Evolutionary conservation across 2,888 invertebrate genomes (phyloP), one percentile per base, ranked within the genome.

Genomic region (Drosophila testacea): DNA sequence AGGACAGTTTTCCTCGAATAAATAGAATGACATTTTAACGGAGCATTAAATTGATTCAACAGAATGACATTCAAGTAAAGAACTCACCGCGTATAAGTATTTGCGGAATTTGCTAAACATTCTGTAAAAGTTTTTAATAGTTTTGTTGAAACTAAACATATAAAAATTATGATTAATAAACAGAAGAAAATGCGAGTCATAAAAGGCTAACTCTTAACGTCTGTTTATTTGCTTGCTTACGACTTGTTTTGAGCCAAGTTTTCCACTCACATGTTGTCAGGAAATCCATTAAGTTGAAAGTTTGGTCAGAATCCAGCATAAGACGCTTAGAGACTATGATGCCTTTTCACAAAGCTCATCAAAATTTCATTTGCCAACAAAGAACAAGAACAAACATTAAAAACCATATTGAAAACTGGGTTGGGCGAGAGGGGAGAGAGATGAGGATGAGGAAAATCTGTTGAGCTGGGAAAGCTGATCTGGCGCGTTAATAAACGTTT

Each of bases 161-260:
- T 67, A 70, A 39, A 69, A 64, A 69, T 62, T 70, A 67, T 67
- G 73, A 73, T 73, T 69, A 81, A 76, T 69, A 83, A 75, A 75
- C 42, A 42, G 47, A 28, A 52, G 47, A 56, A 34, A 16, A 55
- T 36, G 38, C 38, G 42, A 32, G 9, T 16, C 44, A 39, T 32
- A 55, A 47, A 46, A 42, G 27, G 13, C 11, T 28, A 64, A 64
- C 64, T 57, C 48, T 62, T 62, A 39, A 7, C 4, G 1, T 13
- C 10, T 41, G 16, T 41, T 41, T 51, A 51, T 38, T 57, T 67
- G 55, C 10, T 6, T 51, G 42, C 13, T 55, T 28, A 46, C 28
- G 16, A 38, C 27, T 48, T 61, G 34, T 64, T 50, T 34, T 34
- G 10, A 30, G 28, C 16, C 16, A 42, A 42, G n/a, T 50, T 61